These are phyloP conservation scores for Ichneumon xanthorius DNA, from an alignment of 2,888 invertebrate genomes.

Conservation along the genomic window DNA sequence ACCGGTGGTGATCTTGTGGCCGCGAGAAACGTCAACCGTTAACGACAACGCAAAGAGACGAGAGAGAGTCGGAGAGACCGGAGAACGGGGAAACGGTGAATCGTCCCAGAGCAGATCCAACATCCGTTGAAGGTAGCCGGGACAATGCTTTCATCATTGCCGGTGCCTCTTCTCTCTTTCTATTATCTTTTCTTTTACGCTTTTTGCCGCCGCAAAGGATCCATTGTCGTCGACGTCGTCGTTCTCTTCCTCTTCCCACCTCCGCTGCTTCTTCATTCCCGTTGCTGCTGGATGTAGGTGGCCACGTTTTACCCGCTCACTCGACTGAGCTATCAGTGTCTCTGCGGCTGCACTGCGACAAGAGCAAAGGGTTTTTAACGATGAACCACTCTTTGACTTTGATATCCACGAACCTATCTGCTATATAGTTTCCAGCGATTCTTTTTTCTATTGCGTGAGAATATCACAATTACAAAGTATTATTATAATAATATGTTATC, in stretches of 20 bases:
- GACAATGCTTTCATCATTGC: conserved; percentile 85
- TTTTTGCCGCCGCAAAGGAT: conserved; percentile 82
- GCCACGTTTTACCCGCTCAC: conserved; percentile 71
- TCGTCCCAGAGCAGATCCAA: conserved; percentile 63
- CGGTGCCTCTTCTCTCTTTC: conserved; percentile 82
- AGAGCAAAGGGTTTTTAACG: conserved; percentile 52
- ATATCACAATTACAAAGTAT: conserved; percentile 24
- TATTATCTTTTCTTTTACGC: conserved; percentile 78
- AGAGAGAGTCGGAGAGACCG: conserved; percentile 44
- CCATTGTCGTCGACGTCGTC: conserved; percentile 80
- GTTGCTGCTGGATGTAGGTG: conserved; percentile 77
- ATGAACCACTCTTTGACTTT: conserved; percentile 43
- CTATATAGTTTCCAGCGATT: conserved; percentile 14
- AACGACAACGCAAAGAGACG: conserved; percentile 68
- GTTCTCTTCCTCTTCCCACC: conserved; percentile 47
- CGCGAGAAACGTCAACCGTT: conserved; percentile 71
- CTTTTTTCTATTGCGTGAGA: conserved; percentile 13
- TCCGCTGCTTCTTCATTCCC: conserved; percentile 25
- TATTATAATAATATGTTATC: background rate
- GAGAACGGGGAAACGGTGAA: conserved; percentile 48
- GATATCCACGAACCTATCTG: background rate
- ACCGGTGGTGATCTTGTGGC: conserved; percentile 66
- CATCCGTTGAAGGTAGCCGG: conserved; percentile 78
- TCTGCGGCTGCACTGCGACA: conserved; percentile 65
- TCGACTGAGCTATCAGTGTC: conserved; percentile 80